Evolutionary conservation across 2,888 invertebrate genomes (phyloP), one percentile per base, ranked within the genome.

Genomic region (Campoletis raptor): DNA sequence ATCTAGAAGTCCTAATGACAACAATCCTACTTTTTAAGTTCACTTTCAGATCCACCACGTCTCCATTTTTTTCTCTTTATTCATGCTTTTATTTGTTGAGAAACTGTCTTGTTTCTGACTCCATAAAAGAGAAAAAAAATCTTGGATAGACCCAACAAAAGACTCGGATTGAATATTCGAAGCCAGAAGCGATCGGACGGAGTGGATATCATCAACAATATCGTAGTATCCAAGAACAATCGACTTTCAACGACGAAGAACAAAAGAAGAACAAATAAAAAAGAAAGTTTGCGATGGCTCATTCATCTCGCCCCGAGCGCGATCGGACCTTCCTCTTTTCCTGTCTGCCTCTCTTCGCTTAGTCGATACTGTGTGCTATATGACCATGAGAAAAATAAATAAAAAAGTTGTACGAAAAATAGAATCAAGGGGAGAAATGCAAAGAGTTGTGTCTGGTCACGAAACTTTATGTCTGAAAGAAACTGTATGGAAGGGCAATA

Each of bases 211-310:
- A 42, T 67, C 67, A 67, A 40, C 67, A 52, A 76, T 74, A 54
- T 69, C 45, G 2, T 24, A 67, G 42, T 42, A 86, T 85, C 83
- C 85, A 83, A 87, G 88, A 88, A 90, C 89, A 90, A 91, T 91
- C 88, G 90, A 91, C 90, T 90, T 61, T 88, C 89, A 83, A 88
- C 81, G 83, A 89, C 86, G 84, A 90, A 87, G 83, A 86, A 69
- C 45, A 78, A 48, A 42, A 74, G 37, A 66, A 70, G 73, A 76
- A 81, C 52, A 73, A 61, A 85, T 67, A 76, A 37, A 88, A 76
- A 89, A 89, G 85, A 89, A 91, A 90, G 89, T 91, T 91, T 90
- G 86, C 86, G 85, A 88, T 87, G 88, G 84, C 73, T 84, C 90
- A 66, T 57, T 73, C 40, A 85, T 82, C 87, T 88, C 88, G 89